Percentiles rank a stretch among this genome's conserved stretches.
Evolutionary conservation across 1,140 invertebrate genomes (phyloP).

Genomic region (Probaryconus sp.): DNA sequence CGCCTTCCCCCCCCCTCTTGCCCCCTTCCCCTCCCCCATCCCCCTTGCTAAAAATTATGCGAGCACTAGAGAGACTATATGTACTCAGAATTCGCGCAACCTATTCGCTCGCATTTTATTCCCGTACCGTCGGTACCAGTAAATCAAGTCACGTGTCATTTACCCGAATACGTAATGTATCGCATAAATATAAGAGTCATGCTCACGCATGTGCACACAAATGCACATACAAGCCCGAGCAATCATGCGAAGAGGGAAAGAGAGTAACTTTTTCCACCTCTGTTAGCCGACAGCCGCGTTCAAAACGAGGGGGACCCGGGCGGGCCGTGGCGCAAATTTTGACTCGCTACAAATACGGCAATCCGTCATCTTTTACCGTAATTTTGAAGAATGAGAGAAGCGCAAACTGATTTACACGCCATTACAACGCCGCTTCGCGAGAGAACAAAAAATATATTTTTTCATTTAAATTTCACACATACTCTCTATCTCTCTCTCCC

Average conservation of each 20-base stretch:
- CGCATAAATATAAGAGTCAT: constrained; percentile 74
- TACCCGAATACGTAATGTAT: constrained; percentile 76
- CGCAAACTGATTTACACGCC: constrained; percentile 66
- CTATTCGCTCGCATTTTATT: constrained; percentile 72
- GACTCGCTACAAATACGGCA: constrained; percentile 66
- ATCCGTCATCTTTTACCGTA: constrained; percentile 72
- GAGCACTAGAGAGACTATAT: constrained; percentile 46
- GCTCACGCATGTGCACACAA: constrained; percentile 64
- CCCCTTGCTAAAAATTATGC: constrained; percentile 49
- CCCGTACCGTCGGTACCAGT: constrained; percentile 67
- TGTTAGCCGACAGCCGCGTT: constrained; percentile 1
- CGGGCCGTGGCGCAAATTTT: constrained; percentile 53
- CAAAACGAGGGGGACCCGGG: neutral
- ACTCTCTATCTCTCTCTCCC: too few relatives aligned
- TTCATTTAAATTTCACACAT: constrained; percentile 26
- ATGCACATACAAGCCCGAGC: constrained; percentile 56
- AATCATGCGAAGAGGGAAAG: constrained; percentile 59
- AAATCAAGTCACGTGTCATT: constrained; percentile 77
- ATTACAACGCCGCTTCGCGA: constrained; percentile 5
- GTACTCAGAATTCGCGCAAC: constrained; percentile 69
- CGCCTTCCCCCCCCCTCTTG: neutral
- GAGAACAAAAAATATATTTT: constrained; percentile 12
- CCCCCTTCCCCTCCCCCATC: constrained; percentile 14
- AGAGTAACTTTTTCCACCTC: constrained; percentile 44
- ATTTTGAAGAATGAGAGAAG: constrained; percentile 68